Conservation (phyloP, 1,140 invertebrate species). For the Chrysopa pallens region DNA sequence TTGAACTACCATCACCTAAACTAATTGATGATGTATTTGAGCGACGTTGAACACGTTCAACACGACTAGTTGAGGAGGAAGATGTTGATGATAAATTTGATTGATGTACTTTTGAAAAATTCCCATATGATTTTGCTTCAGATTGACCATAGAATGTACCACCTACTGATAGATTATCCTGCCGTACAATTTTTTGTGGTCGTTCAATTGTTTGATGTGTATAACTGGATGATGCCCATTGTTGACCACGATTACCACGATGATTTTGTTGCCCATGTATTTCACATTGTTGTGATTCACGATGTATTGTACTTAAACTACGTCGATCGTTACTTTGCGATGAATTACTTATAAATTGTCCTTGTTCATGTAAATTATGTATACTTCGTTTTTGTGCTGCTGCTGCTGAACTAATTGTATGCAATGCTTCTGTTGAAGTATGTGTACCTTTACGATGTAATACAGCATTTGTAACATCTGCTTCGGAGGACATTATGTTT, state of each 20-base stretch:
- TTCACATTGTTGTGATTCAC: constrained; percentile 30
- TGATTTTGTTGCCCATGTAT: constrained; percentile 20
- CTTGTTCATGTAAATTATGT: constrained; percentile 50
- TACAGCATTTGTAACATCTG: constrained; percentile 52
- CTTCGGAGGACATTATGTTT: constrained; percentile 51
- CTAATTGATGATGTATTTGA: constrained; percentile 52
- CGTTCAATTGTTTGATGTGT: constrained; percentile 23
- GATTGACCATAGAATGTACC: constrained; percentile 52
- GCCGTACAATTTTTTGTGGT: constrained; percentile 31
- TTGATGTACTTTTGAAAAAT: constrained; percentile 33
- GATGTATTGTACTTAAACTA: constrained; percentile 57
- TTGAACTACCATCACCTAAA: constrained; percentile 37
- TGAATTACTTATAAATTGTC: constrained; percentile 41
- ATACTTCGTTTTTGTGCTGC: constrained; percentile 62
- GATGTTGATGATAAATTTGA: constrained; percentile 16
- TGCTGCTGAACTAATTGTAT: constrained; percentile 35
- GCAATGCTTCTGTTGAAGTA: constrained; percentile 28
- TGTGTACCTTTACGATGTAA: constrained; percentile 50
- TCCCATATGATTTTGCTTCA: constrained; percentile 43
- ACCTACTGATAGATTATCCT: constrained; percentile 45
- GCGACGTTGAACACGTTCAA: constrained; percentile 32
- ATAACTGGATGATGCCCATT: constrained; percentile 25
- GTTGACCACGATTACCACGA: constrained; percentile 14
- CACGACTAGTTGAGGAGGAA: constrained; percentile 4
- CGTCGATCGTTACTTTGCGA: constrained; percentile 46